Base-by-base conservation (phyloP, 2,888 invertebrate species). In the Pterostichus niger region DNA sequence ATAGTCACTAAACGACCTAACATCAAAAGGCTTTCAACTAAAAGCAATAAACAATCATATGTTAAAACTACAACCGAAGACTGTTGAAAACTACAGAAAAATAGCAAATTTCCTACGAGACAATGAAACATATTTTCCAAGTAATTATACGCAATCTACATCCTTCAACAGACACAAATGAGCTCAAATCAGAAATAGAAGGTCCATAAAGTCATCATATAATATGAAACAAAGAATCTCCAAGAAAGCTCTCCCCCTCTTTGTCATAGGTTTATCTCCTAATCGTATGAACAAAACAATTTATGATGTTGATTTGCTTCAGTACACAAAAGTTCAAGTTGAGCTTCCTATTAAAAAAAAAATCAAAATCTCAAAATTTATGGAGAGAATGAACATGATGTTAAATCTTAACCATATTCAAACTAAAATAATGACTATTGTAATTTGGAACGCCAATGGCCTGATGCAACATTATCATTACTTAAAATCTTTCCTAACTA, bases 141-240 rank as follows among this genome's bases (percentile, higher is more conserved):
- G 35, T 73, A 68, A 40, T 81, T 17, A 40, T 81, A 35, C 15
- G 71, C 15, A 75, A 82, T 56, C 54, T 71, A n/a, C 73, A 73
- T 54, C 75, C 71, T 40, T 81, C 73, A n/a, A 75, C 44, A 11
- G 75, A 75, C 46, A 11, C 9, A 17, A 17, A 73, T 13, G 82
- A 82, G 11, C 75, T 82, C n/a, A 75, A 82, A 59, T 33, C 1
- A 52, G 59, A 82, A 75, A 82, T 82, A 9, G 56, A 75, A 82
- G 17, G 13, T n/a, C n/a, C n/a, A 46, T 54, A 68, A 15, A n/a
- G 82, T 15, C 82, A 73, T 44, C 56, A 52, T 35, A 82, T 7
- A 82, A 82, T 35, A 80, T 80, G 11, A 68, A 80, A 40, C 79
- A 80, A 68, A 64, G 17, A 24, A 49, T 68, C 17, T 68, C 80